Evolutionary conservation across 2,113 vertebrate species (phyloP).

Genomic region (Dasyprocta punctata): DNA sequence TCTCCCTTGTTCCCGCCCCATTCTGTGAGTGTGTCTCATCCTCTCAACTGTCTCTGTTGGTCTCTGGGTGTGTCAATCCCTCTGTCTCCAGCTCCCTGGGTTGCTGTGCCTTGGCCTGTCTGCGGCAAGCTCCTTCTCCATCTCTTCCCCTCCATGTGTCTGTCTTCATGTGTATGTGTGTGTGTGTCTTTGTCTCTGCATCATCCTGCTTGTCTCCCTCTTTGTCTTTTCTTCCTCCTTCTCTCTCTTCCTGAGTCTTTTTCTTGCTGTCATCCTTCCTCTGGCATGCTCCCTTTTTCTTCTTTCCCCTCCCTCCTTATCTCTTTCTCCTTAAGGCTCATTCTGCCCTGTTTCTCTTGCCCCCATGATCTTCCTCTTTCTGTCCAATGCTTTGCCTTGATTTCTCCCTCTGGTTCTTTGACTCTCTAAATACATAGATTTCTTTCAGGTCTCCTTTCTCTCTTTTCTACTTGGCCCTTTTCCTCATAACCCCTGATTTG

Average conservation of each 20-base stretch:
- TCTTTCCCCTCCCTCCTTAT: not conserved
- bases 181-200: constrained; percentile 71
- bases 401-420: constrained; percentile 20
- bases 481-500: not conserved
- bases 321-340: not conserved
- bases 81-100: constrained; percentile 47
- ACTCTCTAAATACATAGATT: not conserved
- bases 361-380: not conserved
- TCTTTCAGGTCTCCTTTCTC: constrained; percentile 12
- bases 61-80: constrained; percentile 66
- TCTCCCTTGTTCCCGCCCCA: constrained; percentile 41
- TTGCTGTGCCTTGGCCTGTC: constrained; percentile 49
- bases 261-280: constrained; percentile 22
- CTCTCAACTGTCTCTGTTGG: constrained; percentile 53
- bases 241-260: constrained; percentile 47
- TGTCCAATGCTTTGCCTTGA: constrained; percentile 8
- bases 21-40: constrained; percentile 57
- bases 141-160: not conserved
- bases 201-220: constrained; percentile 49
- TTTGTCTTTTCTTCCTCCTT: constrained; percentile 57
- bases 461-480: constrained; percentile 23
- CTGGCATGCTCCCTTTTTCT: not conserved
- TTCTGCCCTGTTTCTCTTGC: constrained; percentile 25
- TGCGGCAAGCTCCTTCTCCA: constrained; percentile 50
- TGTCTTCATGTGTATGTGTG: not conserved